phyloP scores from a whole-genome alignment of 2,888 invertebrate species.

The Aphodius granarius region DNA sequence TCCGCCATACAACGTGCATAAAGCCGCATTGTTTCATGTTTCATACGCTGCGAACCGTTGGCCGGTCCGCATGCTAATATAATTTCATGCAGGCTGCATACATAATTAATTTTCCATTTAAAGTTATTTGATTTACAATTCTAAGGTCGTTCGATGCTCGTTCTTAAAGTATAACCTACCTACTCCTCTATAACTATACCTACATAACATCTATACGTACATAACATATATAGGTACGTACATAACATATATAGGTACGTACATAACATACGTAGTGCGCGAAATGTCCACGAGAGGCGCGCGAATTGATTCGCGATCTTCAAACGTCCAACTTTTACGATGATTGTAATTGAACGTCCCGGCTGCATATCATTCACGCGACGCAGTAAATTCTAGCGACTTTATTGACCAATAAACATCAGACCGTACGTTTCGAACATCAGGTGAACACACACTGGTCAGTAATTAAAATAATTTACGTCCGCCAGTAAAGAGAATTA shows the following conservation, averaged over 20 bases:
- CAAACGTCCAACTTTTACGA: background rate
- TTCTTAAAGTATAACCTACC: too few relatives aligned
- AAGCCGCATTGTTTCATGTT: background rate
- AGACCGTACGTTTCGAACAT: background rate
- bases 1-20: background rate
- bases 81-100: background rate
- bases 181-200: too few relatives aligned
- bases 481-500: background rate
- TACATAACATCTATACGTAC: too few relatives aligned
- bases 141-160: background rate
- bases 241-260: background rate
- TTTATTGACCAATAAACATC: conserved; percentile 3
- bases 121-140: background rate
- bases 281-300: background rate
- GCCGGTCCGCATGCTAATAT: background rate
- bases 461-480: conserved; percentile 6
- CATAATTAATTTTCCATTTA: background rate
- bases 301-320: background rate
- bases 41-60: background rate
- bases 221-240: background rate
- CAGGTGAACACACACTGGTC: background rate
- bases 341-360: background rate
- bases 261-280: background rate
- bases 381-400: background rate
- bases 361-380: background rate